A percentile compares a stretch with the other conserved stretches of the same genome.
Evolutionary conservation across 2,797 vertebrate genomes (phyloP).

Genomic region (Urocyon cinereoargenteus): DNA sequence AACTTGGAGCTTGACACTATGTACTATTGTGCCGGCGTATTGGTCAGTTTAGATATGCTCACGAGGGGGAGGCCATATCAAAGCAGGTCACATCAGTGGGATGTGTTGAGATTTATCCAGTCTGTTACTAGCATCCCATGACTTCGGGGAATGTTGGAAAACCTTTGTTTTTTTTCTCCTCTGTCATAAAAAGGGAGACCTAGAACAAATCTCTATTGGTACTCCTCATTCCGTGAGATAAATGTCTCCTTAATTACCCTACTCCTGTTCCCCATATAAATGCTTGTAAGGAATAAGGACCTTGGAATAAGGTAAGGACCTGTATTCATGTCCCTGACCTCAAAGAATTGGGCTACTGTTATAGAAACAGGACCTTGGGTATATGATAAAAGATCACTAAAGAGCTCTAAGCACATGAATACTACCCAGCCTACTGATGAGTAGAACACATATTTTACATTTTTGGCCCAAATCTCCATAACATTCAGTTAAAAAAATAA

Average conservation of each 20-base stretch:
- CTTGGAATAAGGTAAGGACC: too few species aligned
- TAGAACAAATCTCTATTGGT: neutral
- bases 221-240: neutral
- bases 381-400: neutral
- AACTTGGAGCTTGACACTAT: neutral
- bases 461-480: conserved; percentile 2
- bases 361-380: neutral
- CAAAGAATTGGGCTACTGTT: neutral
- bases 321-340: neutral
- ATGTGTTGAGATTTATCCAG: neutral
- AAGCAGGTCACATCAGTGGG: neutral
- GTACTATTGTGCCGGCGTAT: neutral
- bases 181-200: neutral
- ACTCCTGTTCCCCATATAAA: neutral
- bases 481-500: conserved; percentile 31
- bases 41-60: neutral
- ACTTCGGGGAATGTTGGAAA: neutral
- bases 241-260: neutral
- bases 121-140: neutral
- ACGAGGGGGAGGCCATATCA: neutral
- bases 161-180: neutral
- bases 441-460: neutral
- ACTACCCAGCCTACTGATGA: neutral
- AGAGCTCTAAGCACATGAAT: neutral
- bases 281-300: neutral